These are phyloP conservation scores for Brachionus rubens DNA, from an alignment of 1,140 invertebrate genomes.

Conservation along the genomic window DNA sequence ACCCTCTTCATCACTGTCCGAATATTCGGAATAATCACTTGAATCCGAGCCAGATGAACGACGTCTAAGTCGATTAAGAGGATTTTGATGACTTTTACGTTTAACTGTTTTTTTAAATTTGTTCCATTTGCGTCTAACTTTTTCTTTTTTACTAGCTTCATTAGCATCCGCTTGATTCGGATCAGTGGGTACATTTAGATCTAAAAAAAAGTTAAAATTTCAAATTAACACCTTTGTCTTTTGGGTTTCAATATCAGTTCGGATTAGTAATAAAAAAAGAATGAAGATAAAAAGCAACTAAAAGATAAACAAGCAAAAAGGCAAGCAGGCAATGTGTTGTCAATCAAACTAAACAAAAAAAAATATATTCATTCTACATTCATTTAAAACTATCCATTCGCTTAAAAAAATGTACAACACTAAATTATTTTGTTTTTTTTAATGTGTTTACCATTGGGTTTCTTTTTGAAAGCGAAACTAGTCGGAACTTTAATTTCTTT, in stretches of 20 bases:
- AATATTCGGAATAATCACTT: conserved; percentile 2
- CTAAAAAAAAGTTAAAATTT: not conserved
- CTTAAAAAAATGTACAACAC: too few relatives aligned
- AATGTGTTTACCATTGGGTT: too few relatives aligned
- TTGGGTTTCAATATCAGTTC: too few relatives aligned
- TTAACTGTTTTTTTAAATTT: conserved; percentile 43
- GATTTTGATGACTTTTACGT: conserved; percentile 2
- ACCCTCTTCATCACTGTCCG: conserved; percentile 8
- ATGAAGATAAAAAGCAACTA: not conserved
- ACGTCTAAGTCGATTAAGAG: not conserved
- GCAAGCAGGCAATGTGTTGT: too few relatives aligned
- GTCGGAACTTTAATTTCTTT: too few relatives aligned
- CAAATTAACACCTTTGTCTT: too few relatives aligned
- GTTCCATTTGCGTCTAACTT: conserved; percentile 1
- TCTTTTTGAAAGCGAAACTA: too few relatives aligned
- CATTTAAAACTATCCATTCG: too few relatives aligned
- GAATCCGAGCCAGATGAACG: not conserved
- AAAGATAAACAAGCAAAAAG: too few relatives aligned
- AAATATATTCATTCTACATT: too few relatives aligned
- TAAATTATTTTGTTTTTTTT: too few relatives aligned
- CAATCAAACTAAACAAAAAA: too few relatives aligned
- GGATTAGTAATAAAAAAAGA: not conserved
- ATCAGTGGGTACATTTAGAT: not conserved
- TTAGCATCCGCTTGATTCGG: not conserved
- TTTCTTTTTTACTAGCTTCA: not conserved